phyloP scores from a whole-genome alignment of 1,140 invertebrate genomes.

The Drosophila ercepeae region DNA sequence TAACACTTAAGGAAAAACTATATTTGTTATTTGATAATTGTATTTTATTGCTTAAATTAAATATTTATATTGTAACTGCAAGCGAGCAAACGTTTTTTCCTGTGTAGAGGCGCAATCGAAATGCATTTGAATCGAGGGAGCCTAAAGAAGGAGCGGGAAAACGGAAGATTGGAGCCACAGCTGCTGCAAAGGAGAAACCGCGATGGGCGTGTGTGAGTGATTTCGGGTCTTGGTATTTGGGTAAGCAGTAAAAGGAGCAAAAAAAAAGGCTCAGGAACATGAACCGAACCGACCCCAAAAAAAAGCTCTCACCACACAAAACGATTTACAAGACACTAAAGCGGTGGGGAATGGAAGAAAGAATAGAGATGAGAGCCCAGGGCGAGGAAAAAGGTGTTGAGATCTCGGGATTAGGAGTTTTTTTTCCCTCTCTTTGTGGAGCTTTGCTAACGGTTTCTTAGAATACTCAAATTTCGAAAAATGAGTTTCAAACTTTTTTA shows the following conservation, averaged over 20 bases:
- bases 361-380: conserved; percentile 40
- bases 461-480: neutral
- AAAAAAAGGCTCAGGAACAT: conserved; percentile 27
- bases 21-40: neutral
- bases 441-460: too few species aligned
- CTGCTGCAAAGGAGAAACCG: conserved; percentile 31
- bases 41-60: neutral
- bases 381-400: conserved; percentile 1
- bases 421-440: neutral
- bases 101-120: conserved; percentile 60
- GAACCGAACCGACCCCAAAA: conserved; percentile 28
- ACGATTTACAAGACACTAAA: conserved; percentile 78
- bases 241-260: conserved; percentile 31
- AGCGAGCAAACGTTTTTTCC: neutral
- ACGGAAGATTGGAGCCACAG: conserved; percentile 31
- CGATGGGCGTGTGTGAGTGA: conserved; percentile 28
- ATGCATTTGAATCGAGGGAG: conserved; percentile 69
- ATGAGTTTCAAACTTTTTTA: neutral
- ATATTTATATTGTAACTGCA: neutral
- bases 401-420: conserved; percentile 3
- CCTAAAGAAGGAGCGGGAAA: conserved; percentile 15
- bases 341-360: conserved; percentile 40
- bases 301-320: conserved; percentile 69
- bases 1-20: neutral
- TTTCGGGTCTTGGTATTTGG: conserved; percentile 37